A percentile compares a stretch with the other conserved stretches of the same genome.
Conservation (phyloP, 2,888 invertebrate species). For the Neoaliturus tenellus region DNA sequence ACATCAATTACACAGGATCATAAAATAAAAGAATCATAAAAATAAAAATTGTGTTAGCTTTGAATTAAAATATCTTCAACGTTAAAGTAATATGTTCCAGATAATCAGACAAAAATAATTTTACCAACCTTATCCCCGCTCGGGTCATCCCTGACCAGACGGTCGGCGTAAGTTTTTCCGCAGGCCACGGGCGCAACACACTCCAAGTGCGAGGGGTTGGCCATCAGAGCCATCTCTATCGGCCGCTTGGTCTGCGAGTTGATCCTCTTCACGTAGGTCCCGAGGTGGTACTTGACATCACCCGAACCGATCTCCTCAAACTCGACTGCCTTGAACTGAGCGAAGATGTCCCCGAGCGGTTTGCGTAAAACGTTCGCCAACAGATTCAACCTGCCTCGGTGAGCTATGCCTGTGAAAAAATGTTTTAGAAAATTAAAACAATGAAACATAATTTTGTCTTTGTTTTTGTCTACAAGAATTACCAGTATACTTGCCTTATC, state of each 20-base stretch:
- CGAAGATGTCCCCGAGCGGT: conserved; percentile 92
- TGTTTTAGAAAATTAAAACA: too few species aligned
- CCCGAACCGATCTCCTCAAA: conserved; percentile 89
- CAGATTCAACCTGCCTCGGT: conserved; percentile 76
- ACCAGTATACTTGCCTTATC: too few species aligned
- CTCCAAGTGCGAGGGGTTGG: conserved; percentile 97
- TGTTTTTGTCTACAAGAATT: too few species aligned
- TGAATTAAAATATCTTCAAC: too few species aligned
- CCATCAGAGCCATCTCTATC: conserved; percentile 91
- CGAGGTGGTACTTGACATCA: conserved; percentile 96
- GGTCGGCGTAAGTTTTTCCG: conserved; percentile 92
- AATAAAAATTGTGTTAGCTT: too few species aligned
- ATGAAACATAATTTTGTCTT: too few species aligned
- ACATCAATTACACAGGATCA: too few species aligned
- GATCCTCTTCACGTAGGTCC: conserved; percentile 89
- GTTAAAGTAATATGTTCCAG: too few species aligned
- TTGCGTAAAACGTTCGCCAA: conserved; percentile 94
- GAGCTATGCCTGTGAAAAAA: conserved; percentile 51
- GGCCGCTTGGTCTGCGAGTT: conserved; percentile 86
- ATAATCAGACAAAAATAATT: too few species aligned
- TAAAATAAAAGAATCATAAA: too few species aligned
- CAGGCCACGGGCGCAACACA: conserved; percentile 91
- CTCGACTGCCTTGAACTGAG: conserved; percentile 92
- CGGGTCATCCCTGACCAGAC: conserved; percentile 87
- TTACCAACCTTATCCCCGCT: conserved; percentile 79